Percentiles rank a stretch among this genome's conserved stretches.
Conservation (phyloP, 1,140 invertebrate species). For the Paracyclopina nana region DNA sequence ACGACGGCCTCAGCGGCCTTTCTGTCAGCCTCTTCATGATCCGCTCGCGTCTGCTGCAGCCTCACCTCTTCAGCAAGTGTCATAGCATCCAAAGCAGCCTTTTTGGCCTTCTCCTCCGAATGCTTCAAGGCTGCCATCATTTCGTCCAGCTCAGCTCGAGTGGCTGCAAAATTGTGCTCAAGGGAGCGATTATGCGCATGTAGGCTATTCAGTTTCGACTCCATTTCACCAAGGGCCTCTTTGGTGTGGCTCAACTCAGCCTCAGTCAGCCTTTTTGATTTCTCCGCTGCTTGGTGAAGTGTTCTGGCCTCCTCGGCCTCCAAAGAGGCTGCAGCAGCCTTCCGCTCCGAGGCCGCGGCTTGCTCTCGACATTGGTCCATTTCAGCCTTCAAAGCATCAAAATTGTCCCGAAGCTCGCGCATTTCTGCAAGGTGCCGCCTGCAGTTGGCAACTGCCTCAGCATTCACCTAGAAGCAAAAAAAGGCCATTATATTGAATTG, state of each 20-base stretch:
- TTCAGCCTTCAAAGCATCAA: too few relatives aligned
- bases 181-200: conserved; percentile 32
- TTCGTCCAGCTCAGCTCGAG: neutral
- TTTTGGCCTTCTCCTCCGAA: neutral
- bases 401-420: too few relatives aligned
- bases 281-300: conserved; percentile 34
- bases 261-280: conserved; percentile 25
- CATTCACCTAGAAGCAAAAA: too few relatives aligned
- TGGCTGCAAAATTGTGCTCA: neutral
- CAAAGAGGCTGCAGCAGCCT: conserved; percentile 29
- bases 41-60: neutral
- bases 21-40: neutral
- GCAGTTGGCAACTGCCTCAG: too few relatives aligned
- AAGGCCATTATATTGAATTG: too few relatives aligned
- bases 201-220: neutral
- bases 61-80: neutral
- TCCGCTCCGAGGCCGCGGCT: conserved; percentile 39
- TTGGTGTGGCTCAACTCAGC: neutral
- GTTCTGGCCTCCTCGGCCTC: conserved; percentile 35
- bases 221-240: conserved; percentile 7
- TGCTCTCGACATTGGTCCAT: conserved; percentile 95
- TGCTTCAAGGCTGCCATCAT: neutral
- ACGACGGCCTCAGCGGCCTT: conserved; percentile 19
- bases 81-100: neutral
- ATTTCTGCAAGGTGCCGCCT: too few relatives aligned